phyloP scores from a whole-genome alignment of 1,140 invertebrate genomes.

The Drosophila repletoides region DNA sequence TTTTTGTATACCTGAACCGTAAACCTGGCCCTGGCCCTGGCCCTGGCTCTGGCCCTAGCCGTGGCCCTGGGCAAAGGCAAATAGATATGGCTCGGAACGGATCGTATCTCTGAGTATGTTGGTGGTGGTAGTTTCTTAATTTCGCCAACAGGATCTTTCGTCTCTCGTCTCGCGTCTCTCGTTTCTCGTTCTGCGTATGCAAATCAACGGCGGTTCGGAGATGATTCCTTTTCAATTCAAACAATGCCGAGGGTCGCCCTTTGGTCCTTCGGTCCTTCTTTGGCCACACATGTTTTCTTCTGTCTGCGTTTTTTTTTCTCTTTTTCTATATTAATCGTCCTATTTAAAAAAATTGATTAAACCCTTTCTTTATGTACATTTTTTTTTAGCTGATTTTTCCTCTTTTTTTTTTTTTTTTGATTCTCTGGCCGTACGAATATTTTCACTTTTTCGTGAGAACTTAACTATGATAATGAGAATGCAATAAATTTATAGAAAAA shows the following conservation, averaged over 20 bases:
- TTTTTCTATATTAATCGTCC: constrained; percentile 75
- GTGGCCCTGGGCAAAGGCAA: constrained; percentile 51
- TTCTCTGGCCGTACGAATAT: constrained; percentile 67
- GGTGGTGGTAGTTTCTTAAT: constrained; percentile 66
- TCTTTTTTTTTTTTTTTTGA: constrained; percentile 63
- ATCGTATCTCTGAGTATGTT: constrained; percentile 22
- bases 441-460: constrained; percentile 81
- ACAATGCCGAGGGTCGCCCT: constrained; percentile 72
- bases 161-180: no score
- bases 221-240: constrained; percentile 74
- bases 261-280: constrained; percentile 57
- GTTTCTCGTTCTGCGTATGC: constrained; percentile 71
- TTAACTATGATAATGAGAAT: constrained; percentile 3
- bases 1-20: constrained; percentile 59
- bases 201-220: constrained; percentile 53
- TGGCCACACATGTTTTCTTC: constrained; percentile 69
- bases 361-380: constrained; percentile 61
- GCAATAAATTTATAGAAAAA: no score
- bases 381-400: constrained; percentile 72
- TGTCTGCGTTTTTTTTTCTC: constrained; percentile 70
- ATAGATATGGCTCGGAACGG: constrained; percentile 63
- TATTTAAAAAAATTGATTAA: constrained; percentile 74
- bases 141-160: constrained; percentile 41
- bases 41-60: no score
- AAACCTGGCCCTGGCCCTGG: neutral